These are phyloP conservation scores for Garrulus glandarius DNA, from an alignment of 2,797 vertebrate species.

Conservation along the genomic window DNA sequence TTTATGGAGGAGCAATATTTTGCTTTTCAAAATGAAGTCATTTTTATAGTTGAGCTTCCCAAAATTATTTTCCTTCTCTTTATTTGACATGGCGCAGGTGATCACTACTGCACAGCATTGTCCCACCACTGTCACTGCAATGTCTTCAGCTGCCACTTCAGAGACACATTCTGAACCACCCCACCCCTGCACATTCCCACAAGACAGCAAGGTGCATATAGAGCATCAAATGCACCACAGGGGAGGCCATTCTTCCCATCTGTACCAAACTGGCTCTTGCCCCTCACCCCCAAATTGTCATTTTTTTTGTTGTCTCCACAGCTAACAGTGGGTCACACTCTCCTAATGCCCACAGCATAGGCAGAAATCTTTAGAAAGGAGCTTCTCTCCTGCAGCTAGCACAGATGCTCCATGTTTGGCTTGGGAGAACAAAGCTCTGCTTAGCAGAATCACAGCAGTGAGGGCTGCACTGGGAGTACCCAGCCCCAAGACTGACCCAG, in stretches of 20 bases:
- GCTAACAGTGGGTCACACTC: neutral
- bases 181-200: neutral
- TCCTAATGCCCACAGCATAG: neutral
- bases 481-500: accelerated
- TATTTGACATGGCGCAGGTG: accelerated
- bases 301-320: neutral
- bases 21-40: neutral
- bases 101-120: neutral
- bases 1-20: neutral
- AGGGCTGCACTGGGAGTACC: neutral
- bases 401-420: accelerated
- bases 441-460: neutral
- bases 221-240: neutral
- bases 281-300: neutral
- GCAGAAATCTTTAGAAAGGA: neutral
- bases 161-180: neutral
- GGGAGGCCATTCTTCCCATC: neutral
- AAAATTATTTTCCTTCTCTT: neutral
- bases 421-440: neutral
- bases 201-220: accelerated
- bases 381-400: neutral
- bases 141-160: neutral
- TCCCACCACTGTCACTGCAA: neutral
- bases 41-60: neutral
- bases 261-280: neutral